These are phyloP conservation scores for Eurystomus glaucurus DNA, from an alignment of 2,797 vertebrate genomes.

Conservation along the genomic window DNA sequence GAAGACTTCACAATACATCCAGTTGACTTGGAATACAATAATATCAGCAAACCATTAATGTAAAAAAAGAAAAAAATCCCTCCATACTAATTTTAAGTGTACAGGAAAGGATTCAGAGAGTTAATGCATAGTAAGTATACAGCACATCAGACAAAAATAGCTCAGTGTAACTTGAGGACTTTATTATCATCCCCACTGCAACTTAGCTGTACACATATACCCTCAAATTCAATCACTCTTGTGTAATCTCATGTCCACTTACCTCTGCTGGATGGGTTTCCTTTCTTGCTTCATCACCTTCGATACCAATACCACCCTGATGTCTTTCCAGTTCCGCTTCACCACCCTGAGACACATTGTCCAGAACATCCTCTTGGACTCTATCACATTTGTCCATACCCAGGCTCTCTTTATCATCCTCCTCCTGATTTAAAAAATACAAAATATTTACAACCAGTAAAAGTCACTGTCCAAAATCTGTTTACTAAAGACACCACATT, in stretches of 20 bases:
- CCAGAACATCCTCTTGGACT: not conserved
- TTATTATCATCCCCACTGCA: not conserved
- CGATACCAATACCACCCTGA: not conserved
- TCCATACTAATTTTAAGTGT: not conserved
- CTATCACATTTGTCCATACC: not conserved
- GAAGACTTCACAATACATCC: not conserved
- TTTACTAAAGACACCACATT: not conserved
- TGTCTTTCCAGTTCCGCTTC: not conserved
- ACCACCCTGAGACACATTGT: not conserved
- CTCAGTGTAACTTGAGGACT: not conserved
- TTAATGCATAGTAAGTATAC: not conserved
- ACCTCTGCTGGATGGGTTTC: conserved; percentile 16
- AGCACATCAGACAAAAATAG: not conserved
- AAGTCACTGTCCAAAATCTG: not conserved
- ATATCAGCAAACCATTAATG: not conserved
- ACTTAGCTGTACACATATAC: not conserved
- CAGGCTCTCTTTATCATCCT: not conserved
- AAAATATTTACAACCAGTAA: not conserved
- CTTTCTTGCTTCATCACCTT: not conserved
- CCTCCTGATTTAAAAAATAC: not conserved
- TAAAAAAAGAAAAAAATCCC: too few species aligned
- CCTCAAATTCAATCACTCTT: not conserved
- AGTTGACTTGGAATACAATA: not conserved
- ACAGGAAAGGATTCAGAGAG: not conserved
- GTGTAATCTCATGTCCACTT: not conserved